Evolutionary conservation across 2,113 vertebrate species (phyloP), one percentile per base, ranked within the genome.

Genomic region (Puntigrus tetrazona): DNA sequence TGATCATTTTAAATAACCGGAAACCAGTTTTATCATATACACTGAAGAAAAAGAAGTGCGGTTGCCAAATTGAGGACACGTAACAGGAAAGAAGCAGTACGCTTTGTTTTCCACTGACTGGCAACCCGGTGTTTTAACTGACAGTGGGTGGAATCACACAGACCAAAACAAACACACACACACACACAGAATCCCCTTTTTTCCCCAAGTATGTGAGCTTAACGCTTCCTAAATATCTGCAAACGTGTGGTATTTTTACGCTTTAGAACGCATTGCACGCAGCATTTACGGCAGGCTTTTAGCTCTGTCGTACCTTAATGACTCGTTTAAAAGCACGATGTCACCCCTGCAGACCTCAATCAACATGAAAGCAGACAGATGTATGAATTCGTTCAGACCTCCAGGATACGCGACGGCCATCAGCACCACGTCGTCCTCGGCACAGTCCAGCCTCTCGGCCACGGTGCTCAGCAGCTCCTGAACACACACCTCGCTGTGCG

Each of bases 401-500:
- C 96, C 97, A 85, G 96, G 93, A 90, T 96, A 98, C 0, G 94
- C 88, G 85, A 96, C 88, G 2, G 94, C 92, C 87, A 97, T 95
- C 29, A 99, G 93, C 0, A 94, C 94, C 91, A 99, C 84, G 36
- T 98, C 96, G 43, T 96, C 95, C 84, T 95, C 94, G 0, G 93
- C 88, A 52, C 95, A 94, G 59, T 97, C 96, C 89, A 98, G 94
- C 90, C 96, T 96, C 69, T 97, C 97, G 52, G 97, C 96, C 84
- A 97, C 94, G 0, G 95, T 93, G 90, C 95, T 95, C 89, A 98
- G 90, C 85, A 99, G 93, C 90, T 98, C 96, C 90, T 96, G 95
- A 7, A 94, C 95, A 81, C 94, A 93, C 16, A 91, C 92, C 0
- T 95, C 94, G 8, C 92, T 91, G 86, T 93, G 95, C 31, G 93